Conservation (phyloP, 2,888 invertebrate species). For the Apeira syringaria region DNA sequence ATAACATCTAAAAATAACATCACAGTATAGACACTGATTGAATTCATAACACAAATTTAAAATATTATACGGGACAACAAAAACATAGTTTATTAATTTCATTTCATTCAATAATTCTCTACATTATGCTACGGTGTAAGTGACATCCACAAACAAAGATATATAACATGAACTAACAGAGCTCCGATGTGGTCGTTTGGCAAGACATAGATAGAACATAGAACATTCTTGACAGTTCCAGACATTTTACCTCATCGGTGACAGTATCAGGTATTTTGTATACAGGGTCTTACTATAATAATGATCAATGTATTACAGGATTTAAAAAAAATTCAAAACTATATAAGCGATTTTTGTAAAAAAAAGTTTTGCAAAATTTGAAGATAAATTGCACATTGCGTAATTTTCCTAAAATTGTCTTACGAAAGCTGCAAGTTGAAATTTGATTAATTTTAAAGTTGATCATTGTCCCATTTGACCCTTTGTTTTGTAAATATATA, state of each 20-base stretch:
- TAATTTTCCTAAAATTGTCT: not conserved
- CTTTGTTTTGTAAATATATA: conserved; percentile 4
- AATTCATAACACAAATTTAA: no score
- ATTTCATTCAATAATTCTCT: conserved; percentile 6
- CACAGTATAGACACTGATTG: no score
- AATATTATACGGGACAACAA: no score
- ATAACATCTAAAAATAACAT: no score
- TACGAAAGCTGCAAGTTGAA: no score
- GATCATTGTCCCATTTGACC: conserved; percentile 27
- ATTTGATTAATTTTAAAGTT: not conserved
- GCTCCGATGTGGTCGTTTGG: conserved; percentile 79
- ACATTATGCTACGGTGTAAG: conserved; percentile 55
- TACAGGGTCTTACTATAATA: conserved; percentile 17
- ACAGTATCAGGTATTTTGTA: conserved; percentile 57
- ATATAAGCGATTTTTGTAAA: not conserved
- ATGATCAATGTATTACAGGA: conserved; percentile 16
- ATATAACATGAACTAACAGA: conserved; percentile 62
- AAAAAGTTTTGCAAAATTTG: not conserved
- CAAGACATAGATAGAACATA: conserved; percentile 74
- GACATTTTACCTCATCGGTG: conserved; percentile 44
- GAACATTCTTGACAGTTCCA: conserved; percentile 36
- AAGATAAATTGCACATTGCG: not conserved
- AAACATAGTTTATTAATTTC: not conserved
- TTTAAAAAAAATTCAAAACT: not conserved
- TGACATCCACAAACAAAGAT: conserved; percentile 31